Conservation (phyloP, 2,797 vertebrate genomes). For the Poecile montanus region DNA sequence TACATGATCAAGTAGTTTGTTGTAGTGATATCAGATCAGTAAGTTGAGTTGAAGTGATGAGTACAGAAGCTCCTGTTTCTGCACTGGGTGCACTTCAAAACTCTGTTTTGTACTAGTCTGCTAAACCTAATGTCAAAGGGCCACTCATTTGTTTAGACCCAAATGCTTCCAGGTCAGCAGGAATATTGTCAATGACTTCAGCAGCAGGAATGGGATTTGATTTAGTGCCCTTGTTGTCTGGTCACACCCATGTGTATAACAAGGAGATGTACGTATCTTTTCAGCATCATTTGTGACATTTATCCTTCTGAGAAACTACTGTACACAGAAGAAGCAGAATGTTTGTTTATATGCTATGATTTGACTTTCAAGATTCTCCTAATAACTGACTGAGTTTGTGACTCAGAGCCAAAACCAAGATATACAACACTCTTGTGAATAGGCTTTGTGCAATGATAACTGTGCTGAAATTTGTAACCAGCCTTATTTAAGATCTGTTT, state of each 20-base stretch:
- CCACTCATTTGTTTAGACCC: neutral
- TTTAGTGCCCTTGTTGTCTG: neutral
- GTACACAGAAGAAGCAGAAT: neutral
- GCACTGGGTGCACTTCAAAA: neutral
- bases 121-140: neutral
- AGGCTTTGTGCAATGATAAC: neutral
- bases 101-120: neutral
- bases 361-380: neutral
- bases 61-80: neutral
- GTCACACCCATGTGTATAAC: neutral
- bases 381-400: neutral
- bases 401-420: constrained; percentile 29
- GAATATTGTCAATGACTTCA: neutral
- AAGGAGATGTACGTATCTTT: neutral
- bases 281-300: neutral
- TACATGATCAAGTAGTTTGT: neutral
- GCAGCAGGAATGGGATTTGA: neutral
- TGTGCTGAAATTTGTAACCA: constrained; percentile 14
- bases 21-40: neutral
- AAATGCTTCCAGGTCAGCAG: neutral
- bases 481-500: neutral
- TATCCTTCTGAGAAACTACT: constrained; percentile 23
- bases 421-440: neutral
- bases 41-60: neutral
- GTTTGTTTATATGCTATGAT: constrained; percentile 17